These are phyloP conservation scores for Ceyx cyanopectus DNA, from an alignment of 2,113 vertebrate species.

Conservation along the genomic window DNA sequence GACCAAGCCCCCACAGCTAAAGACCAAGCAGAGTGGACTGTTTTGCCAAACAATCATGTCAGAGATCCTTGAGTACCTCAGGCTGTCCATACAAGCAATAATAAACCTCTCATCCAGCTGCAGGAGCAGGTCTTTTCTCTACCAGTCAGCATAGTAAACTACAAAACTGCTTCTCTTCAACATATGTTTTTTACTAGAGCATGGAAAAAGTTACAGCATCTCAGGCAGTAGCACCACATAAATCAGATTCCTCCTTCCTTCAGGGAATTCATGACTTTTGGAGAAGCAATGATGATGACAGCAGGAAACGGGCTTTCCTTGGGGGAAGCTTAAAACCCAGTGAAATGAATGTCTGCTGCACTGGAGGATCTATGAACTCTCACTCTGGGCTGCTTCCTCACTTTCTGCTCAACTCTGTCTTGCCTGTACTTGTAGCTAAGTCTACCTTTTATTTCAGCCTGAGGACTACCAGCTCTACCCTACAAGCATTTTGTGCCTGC, in stretches of 20 bases:
- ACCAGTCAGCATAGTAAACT: background rate
- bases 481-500: background rate
- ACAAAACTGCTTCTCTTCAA: background rate
- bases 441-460: background rate
- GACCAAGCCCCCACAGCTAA: background rate
- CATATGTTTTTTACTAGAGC: background rate
- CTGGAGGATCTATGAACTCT: background rate
- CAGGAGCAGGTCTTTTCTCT: background rate
- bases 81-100: background rate
- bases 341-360: background rate
- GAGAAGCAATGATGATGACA: background rate
- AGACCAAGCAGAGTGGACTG: background rate
- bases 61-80: background rate
- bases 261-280: conserved; percentile 1
- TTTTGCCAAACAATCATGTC: background rate
- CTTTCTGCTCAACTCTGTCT: background rate
- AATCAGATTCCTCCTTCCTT: background rate
- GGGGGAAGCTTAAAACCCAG: background rate
- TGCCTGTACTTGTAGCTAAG: background rate
- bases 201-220: background rate
- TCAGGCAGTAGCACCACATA: background rate
- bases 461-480: background rate
- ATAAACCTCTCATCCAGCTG: background rate
- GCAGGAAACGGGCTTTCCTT: background rate
- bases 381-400: background rate